phyloP scores from a whole-genome alignment of 2,888 invertebrate species.

The Yponomeuta sedellus region DNA sequence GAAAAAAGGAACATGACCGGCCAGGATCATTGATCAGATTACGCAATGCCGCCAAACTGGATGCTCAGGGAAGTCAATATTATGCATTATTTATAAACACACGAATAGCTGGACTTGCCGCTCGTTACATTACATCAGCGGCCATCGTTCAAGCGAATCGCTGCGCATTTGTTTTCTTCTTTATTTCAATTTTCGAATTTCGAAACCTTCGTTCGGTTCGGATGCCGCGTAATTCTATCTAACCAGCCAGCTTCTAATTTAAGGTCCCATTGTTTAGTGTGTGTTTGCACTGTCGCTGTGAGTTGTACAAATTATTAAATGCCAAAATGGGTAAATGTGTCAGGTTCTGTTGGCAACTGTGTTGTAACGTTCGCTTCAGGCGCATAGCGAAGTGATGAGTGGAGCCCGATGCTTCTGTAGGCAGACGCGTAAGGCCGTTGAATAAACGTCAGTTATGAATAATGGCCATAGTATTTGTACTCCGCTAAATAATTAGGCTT shows the following conservation, averaged over 20 bases:
- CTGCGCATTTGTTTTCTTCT: slow-evolving; percentile 7
- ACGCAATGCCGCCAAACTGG: slow-evolving; percentile 70
- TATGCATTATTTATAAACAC: slow-evolving; percentile 61
- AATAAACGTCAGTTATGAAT: slow-evolving; percentile 58
- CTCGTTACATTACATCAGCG: slow-evolving; percentile 20
- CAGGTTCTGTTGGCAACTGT: slow-evolving; percentile 38
- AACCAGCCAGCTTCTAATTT: slow-evolving; percentile 47
- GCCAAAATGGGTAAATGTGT: slow-evolving; percentile 62
- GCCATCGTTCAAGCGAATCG: slow-evolving; percentile 13
- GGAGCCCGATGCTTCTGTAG: slow-evolving; percentile 41
- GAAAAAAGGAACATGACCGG: slow-evolving; percentile 50
- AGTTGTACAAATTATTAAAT: slow-evolving; percentile 48
- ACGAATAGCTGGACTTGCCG: slow-evolving; percentile 30
- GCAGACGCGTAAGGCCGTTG: slow-evolving; percentile 57
- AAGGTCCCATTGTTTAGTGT: slow-evolving; percentile 60
- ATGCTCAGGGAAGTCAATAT: slow-evolving; percentile 52
- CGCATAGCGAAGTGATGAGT: slow-evolving; percentile 52
- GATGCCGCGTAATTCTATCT: slow-evolving; percentile 21
- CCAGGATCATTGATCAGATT: slow-evolving; percentile 70
- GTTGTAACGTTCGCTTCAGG: slow-evolving; percentile 52
- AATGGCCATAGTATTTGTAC: slow-evolving; percentile 31
- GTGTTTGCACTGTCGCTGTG: slow-evolving; percentile 30
- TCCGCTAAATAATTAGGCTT: slow-evolving; percentile 34
- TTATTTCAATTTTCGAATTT: slow-evolving; percentile 15
- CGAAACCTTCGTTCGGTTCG: slow-evolving; percentile 13